These are phyloP conservation scores for Sula dactylatra DNA, from an alignment of 2,113 vertebrate species.

Conservation along the genomic window DNA sequence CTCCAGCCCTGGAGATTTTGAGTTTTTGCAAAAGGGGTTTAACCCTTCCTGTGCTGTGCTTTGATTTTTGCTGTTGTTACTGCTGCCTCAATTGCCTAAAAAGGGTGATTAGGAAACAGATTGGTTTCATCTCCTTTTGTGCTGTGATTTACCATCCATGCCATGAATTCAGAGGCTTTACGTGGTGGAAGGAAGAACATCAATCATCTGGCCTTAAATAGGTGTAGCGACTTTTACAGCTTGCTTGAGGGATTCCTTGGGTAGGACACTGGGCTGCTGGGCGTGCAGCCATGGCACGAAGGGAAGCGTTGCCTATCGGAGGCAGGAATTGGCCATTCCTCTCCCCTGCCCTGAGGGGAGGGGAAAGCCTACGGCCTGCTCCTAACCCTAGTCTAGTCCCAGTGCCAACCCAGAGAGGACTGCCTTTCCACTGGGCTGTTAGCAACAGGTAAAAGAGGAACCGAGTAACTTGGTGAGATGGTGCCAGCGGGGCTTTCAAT, in stretches of 20 bases:
- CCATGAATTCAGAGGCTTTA: neutral
- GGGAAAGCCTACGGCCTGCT: neutral
- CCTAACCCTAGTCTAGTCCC: neutral
- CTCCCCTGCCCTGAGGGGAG: neutral
- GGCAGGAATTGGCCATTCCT: rapidly evolving
- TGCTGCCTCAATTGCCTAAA: no score
- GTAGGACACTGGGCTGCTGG: neutral
- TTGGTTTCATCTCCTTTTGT: neutral
- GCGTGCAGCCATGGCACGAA: rapidly evolving
- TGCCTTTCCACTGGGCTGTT: neutral
- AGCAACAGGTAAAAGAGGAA: neutral
- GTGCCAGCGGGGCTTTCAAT: neutral
- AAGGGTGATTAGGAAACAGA: neutral
- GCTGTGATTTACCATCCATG: neutral
- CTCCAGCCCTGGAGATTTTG: neutral
- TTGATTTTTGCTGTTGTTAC: neutral
- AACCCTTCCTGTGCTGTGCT: neutral
- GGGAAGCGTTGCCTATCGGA: neutral
- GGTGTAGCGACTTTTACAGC: neutral
- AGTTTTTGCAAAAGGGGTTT: neutral
- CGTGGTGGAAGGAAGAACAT: neutral
- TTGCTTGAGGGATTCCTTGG: neutral
- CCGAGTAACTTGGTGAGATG: rapidly evolving
- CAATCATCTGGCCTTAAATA: neutral
- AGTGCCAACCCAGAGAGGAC: neutral